phyloP scores from a whole-genome alignment of 2,113 vertebrate genomes.

The Anhinga rufa region DNA sequence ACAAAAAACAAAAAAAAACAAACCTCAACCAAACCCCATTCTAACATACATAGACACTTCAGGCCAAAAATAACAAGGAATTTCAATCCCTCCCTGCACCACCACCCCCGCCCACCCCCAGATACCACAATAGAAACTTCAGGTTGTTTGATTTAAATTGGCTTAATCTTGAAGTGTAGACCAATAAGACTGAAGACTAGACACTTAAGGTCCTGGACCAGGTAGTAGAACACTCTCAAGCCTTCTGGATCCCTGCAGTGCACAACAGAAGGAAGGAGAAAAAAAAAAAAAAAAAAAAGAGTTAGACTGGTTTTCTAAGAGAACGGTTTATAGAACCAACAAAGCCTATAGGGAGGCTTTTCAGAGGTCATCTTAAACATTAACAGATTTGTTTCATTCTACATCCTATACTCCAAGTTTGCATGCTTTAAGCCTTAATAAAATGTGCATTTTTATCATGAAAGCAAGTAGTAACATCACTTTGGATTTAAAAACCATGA shows the following conservation, averaged over 20 bases:
- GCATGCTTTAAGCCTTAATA: background rate
- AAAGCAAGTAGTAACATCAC: background rate
- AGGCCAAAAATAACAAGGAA: background rate
- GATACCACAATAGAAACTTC: slow-evolving; percentile 30
- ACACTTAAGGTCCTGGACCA: slow-evolving; percentile 98
- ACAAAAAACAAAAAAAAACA: slow-evolving; percentile 14
- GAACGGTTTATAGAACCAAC: background rate
- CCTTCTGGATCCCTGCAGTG: slow-evolving; percentile 93
- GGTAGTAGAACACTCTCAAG: slow-evolving; percentile 96
- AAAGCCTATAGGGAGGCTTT: background rate
- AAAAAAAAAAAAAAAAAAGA: background rate
- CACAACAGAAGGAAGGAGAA: background rate
- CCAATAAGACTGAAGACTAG: slow-evolving; percentile 99
- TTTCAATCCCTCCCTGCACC: background rate
- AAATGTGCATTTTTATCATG: background rate
- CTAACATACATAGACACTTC: slow-evolving; percentile 66
- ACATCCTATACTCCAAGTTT: background rate
- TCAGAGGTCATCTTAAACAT: background rate
- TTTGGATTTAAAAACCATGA: background rate
- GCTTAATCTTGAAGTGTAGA: slow-evolving; percentile 99
- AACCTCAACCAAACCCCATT: background rate
- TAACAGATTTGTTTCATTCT: background rate
- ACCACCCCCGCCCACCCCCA: too few species aligned
- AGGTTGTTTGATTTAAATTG: slow-evolving; percentile 80
- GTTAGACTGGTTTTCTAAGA: background rate